Evolutionary conservation across 2,797 vertebrate genomes (phyloP).

Genomic region (Ambastaia sidthimunki): DNA sequence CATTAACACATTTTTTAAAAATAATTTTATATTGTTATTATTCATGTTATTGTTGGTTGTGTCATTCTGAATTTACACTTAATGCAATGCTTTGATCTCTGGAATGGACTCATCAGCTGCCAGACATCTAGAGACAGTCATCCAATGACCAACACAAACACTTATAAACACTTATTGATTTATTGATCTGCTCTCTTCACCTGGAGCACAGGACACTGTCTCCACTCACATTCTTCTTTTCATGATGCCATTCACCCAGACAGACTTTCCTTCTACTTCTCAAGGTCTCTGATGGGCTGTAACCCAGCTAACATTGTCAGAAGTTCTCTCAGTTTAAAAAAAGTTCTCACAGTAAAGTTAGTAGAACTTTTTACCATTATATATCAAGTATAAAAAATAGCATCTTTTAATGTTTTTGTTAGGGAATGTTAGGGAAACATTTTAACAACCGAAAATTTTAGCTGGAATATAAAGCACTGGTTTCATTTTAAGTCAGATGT

Average conservation of each 20-base stretch:
- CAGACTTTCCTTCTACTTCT: slow-evolving; percentile 3
- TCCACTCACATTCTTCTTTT: slow-evolving; percentile 3
- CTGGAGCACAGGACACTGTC: slow-evolving; percentile 7
- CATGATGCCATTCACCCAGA: slow-evolving; percentile 7
- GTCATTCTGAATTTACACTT: background rate
- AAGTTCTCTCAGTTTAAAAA: background rate
- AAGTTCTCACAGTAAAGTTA: too few species aligned
- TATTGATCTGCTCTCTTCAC: slow-evolving; percentile 48
- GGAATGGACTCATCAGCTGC: slow-evolving; percentile 18
- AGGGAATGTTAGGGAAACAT: too few species aligned
- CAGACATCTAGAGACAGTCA: slow-evolving; percentile 21
- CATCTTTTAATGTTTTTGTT: too few species aligned
- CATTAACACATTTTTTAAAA: too few species aligned
- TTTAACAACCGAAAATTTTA: too few species aligned
- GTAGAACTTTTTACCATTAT: too few species aligned
- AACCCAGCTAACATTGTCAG: background rate
- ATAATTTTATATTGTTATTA: too few species aligned
- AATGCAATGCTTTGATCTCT: background rate
- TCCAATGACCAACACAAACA: slow-evolving; percentile 18
- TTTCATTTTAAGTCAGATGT: background rate
- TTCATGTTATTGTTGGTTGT: background rate
- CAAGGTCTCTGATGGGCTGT: background rate
- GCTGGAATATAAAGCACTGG: background rate
- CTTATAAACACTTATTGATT: slow-evolving; percentile 42
- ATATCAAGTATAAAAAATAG: too few species aligned